phyloP scores from a whole-genome alignment of 2,888 invertebrate genomes.

The Microctonus hyperodae region DNA sequence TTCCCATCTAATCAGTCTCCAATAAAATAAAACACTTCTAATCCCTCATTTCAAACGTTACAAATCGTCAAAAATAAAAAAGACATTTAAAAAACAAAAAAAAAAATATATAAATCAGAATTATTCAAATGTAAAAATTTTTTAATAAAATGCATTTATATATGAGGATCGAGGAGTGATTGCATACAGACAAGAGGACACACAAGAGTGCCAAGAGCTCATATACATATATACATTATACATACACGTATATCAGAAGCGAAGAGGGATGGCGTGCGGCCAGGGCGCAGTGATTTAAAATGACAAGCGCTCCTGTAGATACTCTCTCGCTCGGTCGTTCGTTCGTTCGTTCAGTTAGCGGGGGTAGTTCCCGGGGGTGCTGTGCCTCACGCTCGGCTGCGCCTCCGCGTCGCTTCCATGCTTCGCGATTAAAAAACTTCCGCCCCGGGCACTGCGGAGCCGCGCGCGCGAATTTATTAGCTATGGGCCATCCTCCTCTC shows the following conservation, averaged over 20 bases:
- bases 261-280: slow-evolving; percentile 10
- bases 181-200: neutral
- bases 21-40: too few species aligned
- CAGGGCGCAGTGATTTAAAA: slow-evolving; percentile 59
- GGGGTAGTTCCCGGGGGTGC: slow-evolving; percentile 58
- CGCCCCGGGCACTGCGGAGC: slow-evolving; percentile 57
- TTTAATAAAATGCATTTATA: too few species aligned
- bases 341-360: slow-evolving; percentile 32
- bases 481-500: slow-evolving; percentile 42
- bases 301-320: slow-evolving; percentile 56
- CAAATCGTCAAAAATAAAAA: too few species aligned
- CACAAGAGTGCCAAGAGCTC: slow-evolving; percentile 1
- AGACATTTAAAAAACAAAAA: too few species aligned
- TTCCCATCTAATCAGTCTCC: too few species aligned
- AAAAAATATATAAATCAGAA: too few species aligned
- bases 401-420: slow-evolving; percentile 50
- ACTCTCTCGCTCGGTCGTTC: slow-evolving; percentile 23
- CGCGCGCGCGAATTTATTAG: slow-evolving; percentile 59
- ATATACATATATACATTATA: too few species aligned
- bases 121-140: too few species aligned
- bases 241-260: slow-evolving; percentile 24
- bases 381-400: slow-evolving; percentile 57
- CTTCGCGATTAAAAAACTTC: slow-evolving; percentile 60
- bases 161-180: too few species aligned
- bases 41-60: too few species aligned